phyloP scores from a whole-genome alignment of 2,797 vertebrate genomes.

The Danio tinwini region DNA sequence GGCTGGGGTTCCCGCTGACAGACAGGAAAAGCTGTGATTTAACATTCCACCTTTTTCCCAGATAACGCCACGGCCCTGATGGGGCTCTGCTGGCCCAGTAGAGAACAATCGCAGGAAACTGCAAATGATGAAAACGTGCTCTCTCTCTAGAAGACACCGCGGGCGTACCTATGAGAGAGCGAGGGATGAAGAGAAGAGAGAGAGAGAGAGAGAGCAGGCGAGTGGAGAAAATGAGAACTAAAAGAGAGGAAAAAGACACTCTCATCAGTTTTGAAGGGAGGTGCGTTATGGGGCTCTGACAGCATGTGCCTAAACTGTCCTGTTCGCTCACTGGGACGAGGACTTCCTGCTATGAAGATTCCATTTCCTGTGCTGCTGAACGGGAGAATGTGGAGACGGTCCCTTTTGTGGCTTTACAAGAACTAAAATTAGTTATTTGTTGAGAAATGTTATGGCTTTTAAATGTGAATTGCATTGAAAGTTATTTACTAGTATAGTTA shows the following conservation, averaged over 20 bases:
- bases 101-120: slow-evolving; percentile 81
- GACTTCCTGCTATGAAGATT: slow-evolving; percentile 56
- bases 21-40: slow-evolving; percentile 73
- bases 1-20: slow-evolving; percentile 60
- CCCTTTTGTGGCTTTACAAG: not conserved
- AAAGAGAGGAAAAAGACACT: slow-evolving; percentile 24
- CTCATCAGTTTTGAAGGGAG: slow-evolving; percentile 27
- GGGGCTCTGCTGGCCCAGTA: slow-evolving; percentile 60
- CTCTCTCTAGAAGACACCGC: slow-evolving; percentile 41
- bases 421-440: not conserved
- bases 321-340: slow-evolving; percentile 48
- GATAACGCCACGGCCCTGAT: slow-evolving; percentile 75
- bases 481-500: not conserved
- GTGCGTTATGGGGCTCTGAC: slow-evolving; percentile 29
- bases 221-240: not conserved
- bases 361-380: slow-evolving; percentile 51
- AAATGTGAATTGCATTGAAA: not conserved
- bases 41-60: slow-evolving; percentile 81
- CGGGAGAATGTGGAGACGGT: not conserved
- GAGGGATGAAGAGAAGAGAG: slow-evolving; percentile 59
- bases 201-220: not conserved
- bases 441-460: not conserved
- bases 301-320: slow-evolving; percentile 32
- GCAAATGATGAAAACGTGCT: slow-evolving; percentile 77
- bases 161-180: slow-evolving; percentile 66